Percentiles rank a stretch among this genome's conserved stretches.
Conservation (phyloP, 2,888 invertebrate species). For the Hyalella azteca region DNA sequence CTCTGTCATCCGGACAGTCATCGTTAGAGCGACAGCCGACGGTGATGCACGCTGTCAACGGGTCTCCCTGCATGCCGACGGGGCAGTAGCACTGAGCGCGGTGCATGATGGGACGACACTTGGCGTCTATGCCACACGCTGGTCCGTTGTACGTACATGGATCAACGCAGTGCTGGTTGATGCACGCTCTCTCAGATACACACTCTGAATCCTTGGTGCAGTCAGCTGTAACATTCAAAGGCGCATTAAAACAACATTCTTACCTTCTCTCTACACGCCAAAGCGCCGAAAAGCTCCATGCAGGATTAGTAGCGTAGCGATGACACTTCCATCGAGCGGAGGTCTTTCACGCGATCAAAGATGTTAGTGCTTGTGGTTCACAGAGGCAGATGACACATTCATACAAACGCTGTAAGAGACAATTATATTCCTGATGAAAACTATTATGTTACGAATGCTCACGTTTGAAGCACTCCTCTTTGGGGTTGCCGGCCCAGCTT, state of each 20-base stretch:
- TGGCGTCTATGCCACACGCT: slow-evolving; percentile 58
- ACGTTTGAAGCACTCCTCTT: slow-evolving; percentile 85
- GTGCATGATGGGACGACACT: slow-evolving; percentile 60
- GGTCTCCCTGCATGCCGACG: slow-evolving; percentile 80
- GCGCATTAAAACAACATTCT: slow-evolving; percentile 42
- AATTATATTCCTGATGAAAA: neutral
- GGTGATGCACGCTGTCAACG: slow-evolving; percentile 73
- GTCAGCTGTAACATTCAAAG: slow-evolving; percentile 66
- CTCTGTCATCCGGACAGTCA: slow-evolving; percentile 83
- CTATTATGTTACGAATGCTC: slow-evolving; percentile 63
- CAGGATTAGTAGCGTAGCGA: slow-evolving; percentile 40
- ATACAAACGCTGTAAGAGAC: neutral
- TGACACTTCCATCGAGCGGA: neutral
- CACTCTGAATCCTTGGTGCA: slow-evolving; percentile 60
- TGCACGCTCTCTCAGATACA: slow-evolving; percentile 60
- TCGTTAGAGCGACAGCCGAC: slow-evolving; percentile 74
- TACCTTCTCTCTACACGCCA: slow-evolving; percentile 42
- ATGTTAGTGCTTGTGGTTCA: slow-evolving; percentile 6
- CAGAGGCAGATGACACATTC: neutral
- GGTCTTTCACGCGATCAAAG: neutral
- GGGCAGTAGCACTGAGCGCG: slow-evolving; percentile 69
- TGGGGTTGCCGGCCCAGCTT: slow-evolving; percentile 84
- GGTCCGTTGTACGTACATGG: slow-evolving; percentile 65
- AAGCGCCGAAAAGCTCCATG: slow-evolving; percentile 26
- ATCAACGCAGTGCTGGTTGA: slow-evolving; percentile 71